Conservation (phyloP, 2,113 vertebrate species). For the Tiliqua scincoides region DNA sequence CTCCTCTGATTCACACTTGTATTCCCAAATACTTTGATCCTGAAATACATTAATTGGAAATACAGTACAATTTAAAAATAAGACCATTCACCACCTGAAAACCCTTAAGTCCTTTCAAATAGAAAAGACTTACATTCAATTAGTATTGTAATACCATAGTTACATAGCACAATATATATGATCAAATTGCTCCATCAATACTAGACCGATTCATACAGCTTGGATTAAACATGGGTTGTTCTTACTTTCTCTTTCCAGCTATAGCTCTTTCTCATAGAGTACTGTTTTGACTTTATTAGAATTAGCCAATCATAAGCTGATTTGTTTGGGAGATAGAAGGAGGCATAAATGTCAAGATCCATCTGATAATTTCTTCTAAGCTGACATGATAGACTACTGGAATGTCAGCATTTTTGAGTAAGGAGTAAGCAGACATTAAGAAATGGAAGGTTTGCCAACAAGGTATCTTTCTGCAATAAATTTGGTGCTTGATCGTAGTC, state of each 20-base stretch:
- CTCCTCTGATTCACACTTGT: not conserved
- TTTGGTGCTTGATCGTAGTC: constrained; percentile 52
- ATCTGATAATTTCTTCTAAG: constrained; percentile 28
- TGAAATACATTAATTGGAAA: not conserved
- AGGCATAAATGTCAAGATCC: constrained; percentile 43
- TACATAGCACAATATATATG: not conserved
- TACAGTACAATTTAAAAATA: not conserved
- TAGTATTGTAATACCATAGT: not conserved
- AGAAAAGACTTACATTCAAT: not conserved
- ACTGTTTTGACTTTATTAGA: not conserved
- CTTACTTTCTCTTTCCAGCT: constrained; percentile 3
- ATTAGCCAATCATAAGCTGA: not conserved
- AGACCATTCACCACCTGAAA: not conserved
- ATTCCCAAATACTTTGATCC: not conserved
- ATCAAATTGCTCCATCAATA: constrained; percentile 9
- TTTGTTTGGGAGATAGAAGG: not conserved
- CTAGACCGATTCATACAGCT: not conserved
- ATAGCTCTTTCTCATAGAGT: not conserved
- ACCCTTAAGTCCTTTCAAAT: not conserved
- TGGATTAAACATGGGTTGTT: not conserved
- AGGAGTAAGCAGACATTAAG: constrained; percentile 8
- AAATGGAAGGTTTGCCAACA: constrained; percentile 55
- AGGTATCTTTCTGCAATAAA: constrained; percentile 21
- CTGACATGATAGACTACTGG: constrained; percentile 56
- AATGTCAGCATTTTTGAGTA: constrained; percentile 59